Evolutionary conservation across 2,113 vertebrate genomes (phyloP).

Genomic region (Micronycteris hirsuta): DNA sequence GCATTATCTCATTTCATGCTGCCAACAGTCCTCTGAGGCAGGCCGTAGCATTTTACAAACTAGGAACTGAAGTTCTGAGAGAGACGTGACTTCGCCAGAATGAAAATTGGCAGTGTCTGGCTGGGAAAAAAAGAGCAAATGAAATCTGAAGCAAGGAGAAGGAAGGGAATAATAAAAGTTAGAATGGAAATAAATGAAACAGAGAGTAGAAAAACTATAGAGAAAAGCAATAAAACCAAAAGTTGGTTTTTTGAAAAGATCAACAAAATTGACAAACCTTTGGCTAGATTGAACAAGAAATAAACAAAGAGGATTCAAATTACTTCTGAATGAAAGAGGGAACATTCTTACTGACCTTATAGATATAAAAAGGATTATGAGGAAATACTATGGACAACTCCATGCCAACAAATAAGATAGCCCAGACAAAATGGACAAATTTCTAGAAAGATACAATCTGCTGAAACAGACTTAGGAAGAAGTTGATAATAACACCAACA

Average conservation of each 20-base stretch:
- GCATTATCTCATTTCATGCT: not conserved
- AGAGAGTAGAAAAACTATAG: not conserved
- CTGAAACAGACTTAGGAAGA: not conserved
- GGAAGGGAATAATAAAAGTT: not conserved
- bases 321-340: constrained; percentile 20
- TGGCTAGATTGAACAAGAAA: not conserved
- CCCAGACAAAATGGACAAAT: not conserved
- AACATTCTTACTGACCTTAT: not conserved
- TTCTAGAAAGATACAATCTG: not conserved
- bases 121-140: not conserved
- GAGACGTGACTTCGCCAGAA: not conserved
- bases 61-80: not conserved
- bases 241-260: not conserved
- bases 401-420: not conserved
- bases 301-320: not conserved
- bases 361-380: not conserved
- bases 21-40: not conserved
- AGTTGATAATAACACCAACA: not conserved
- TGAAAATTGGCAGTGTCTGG: not conserved
- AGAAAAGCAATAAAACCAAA: constrained; percentile 15
- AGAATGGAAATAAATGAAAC: constrained; percentile 14
- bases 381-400: not conserved
- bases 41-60: not conserved
- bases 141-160: not conserved
- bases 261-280: not conserved